phyloP scores from a whole-genome alignment of 2,888 invertebrate genomes.

The Amphipoea oculea region DNA sequence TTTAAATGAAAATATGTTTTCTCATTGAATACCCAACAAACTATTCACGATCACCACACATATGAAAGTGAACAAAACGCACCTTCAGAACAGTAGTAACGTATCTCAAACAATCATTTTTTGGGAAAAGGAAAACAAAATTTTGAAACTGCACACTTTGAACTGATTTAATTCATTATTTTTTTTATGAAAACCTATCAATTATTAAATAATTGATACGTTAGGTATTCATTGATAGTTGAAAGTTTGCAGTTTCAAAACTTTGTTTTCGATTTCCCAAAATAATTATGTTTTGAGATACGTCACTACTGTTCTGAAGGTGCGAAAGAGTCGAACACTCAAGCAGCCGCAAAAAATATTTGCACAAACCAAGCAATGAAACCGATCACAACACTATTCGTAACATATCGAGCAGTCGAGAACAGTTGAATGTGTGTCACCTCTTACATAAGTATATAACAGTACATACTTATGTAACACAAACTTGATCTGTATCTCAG shows the following conservation, averaged over 20 bases:
- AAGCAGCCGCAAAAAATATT: constrained; percentile 37
- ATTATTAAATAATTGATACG: too few species aligned
- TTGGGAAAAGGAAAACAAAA: too few species aligned
- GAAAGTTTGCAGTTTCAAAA: too few species aligned
- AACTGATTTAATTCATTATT: too few species aligned
- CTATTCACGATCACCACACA: neutral
- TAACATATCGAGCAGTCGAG: constrained; percentile 61
- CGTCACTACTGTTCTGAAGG: too few species aligned
- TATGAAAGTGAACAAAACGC: constrained; percentile 19
- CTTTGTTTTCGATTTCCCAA: too few species aligned
- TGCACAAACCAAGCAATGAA: constrained; percentile 35
- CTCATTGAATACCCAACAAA: neutral
- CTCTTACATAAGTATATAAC: constrained; percentile 78
- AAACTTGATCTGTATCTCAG: constrained; percentile 72
- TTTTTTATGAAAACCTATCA: too few species aligned
- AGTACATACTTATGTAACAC: constrained; percentile 75
- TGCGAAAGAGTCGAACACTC: neutral
- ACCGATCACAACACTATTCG: constrained; percentile 56
- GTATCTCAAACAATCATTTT: too few species aligned
- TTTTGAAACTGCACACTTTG: too few species aligned
- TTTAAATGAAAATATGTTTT: neutral
- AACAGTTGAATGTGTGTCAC: constrained; percentile 69
- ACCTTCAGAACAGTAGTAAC: too few species aligned
- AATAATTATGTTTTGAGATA: too few species aligned
- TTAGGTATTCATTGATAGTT: too few species aligned